Evolutionary conservation across 2,113 vertebrate species (phyloP), one percentile per base, ranked within the genome.

Genomic region (Pterocles gutturalis): DNA sequence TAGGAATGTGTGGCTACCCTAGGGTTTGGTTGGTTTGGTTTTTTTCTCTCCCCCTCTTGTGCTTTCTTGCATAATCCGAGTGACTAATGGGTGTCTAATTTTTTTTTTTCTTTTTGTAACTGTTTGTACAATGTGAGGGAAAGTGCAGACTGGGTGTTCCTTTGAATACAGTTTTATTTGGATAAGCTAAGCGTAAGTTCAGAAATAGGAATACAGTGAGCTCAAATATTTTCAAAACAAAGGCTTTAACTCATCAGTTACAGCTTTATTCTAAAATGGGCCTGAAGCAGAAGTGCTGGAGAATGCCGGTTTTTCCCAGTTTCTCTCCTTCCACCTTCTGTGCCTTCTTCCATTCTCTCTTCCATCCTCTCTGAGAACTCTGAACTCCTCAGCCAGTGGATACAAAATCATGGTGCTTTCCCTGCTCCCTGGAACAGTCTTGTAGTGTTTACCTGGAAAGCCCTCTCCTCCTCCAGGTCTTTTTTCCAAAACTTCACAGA

Each of bases 1-100:
- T 24, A 93, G 93, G 96, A 97, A 95, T 90, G 86, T 45, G 86
- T 53, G 91, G 91, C 94, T 89, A 71, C 91, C 41, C 57, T 51
- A 19, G 62, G 51, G 7, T 29, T 73, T 41, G 41, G 41, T 41
- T 41, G 41, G 41, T 41, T 41, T 41, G 41, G 41, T 13, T 41
- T 31, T 41, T 22, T 80, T 61, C 51, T 36, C 11, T 9, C 58
- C 22, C 41, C 28, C 2, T 31, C 67, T 43, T n/a, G 36, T 76
- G 55, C 76, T 34, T 86, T 90, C 90, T 97, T 94, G 93, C 95
- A 78, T 95, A 94, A 97, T n/a, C 45, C 18, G 10, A 17, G 55
- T 84, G 93, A 83, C 78, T 93, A 82, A 77, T 24, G 75, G 43
- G 26, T 76, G 31, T 38, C 34, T 80, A 4, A 38, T 9, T 38